Base-by-base conservation (phyloP, 1,140 invertebrate genomes). In the Venturia canescens region DNA sequence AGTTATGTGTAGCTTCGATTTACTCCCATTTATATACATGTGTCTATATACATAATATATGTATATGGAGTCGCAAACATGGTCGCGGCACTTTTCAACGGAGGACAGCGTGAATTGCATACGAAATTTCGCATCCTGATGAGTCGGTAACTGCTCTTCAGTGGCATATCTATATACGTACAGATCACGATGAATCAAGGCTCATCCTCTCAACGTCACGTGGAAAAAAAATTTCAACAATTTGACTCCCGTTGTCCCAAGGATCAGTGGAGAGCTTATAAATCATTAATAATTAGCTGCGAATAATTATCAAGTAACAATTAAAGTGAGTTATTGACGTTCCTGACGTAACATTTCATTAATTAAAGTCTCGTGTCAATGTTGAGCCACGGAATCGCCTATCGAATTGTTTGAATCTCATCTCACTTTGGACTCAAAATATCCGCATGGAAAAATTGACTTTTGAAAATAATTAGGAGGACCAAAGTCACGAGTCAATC, bases 101-200 rank as follows among this genome's bases (percentile, higher is more conserved):
- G 21, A 38, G 34, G 34, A 66, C 60, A 75, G 71, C 71, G 71
- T 75, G 71, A 75, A 75, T 75, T 57, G 71, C 44, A 75, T 75
- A 75, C 71, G 44, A 57, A 75, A 75, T 75, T 75, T 48, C 13
- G n/a, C 15, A 74, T 44, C 48, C 11, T 34, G 23, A 74, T 74
- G 71, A 74, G 53, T 66, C 4, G 21, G 60, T 23, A 15, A 27
- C 21, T 11, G 60, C 60, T 66, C 60, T 27, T n/a, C 7, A 23
- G 27, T 66, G 60, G 27, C 13, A 26, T 27, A 66, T 66, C 2
- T 23, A 66, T 66, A 57, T 57, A 23, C 21, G 21, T 1, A 21
- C 21, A 57, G 5, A 57, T 57, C 18, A 3, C 18, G 13, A 57
- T 23, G 21, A 57, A 18, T 57, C 38, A 44, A 44, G 53, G 53